phyloP scores from a whole-genome alignment of 2,888 invertebrate genomes.

The Anorthoa munda region DNA sequence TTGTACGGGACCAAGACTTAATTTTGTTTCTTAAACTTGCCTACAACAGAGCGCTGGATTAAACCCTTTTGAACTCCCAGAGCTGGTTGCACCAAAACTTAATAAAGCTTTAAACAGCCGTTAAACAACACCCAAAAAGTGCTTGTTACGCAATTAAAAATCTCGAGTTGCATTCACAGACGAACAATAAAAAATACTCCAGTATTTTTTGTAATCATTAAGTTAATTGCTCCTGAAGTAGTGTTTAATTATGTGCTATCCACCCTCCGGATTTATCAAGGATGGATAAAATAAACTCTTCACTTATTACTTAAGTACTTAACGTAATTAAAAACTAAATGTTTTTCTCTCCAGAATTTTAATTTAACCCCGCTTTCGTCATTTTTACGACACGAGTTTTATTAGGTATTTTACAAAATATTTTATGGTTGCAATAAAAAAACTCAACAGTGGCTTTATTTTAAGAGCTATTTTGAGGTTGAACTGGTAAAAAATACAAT shows the following conservation, averaged over 20 bases:
- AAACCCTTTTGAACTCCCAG: conserved; percentile 76
- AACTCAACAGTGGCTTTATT: conserved; percentile 39
- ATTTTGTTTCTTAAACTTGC: conserved; percentile 86
- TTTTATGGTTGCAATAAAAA: conserved; percentile 53
- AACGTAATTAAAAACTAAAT: conserved; percentile 63
- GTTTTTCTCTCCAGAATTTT: conserved; percentile 41
- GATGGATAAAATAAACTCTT: conserved; percentile 52
- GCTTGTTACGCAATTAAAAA: conserved; percentile 26
- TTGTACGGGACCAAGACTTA: conserved; percentile 84
- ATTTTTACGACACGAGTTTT: conserved; percentile 52
- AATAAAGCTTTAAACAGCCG: conserved; percentile 45
- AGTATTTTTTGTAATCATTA: conserved; percentile 37
- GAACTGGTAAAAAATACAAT: conserved; percentile 41
- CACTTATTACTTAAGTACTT: conserved; percentile 60
- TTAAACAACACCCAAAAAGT: conserved; percentile 33
- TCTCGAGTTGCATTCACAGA: conserved; percentile 13
- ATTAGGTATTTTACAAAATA: conserved; percentile 53
- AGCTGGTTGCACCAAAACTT: conserved; percentile 62
- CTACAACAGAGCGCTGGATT: conserved; percentile 80
- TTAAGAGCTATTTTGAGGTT: conserved; percentile 16
- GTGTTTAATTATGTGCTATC: conserved; percentile 49
- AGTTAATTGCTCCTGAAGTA: conserved; percentile 47
- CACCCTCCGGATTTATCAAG: conserved; percentile 44
- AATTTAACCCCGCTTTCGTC: conserved; percentile 41
- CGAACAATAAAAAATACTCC: conserved; percentile 20